Base-by-base conservation (phyloP, 2,113 vertebrate species). In the Spilogale gracilis region DNA sequence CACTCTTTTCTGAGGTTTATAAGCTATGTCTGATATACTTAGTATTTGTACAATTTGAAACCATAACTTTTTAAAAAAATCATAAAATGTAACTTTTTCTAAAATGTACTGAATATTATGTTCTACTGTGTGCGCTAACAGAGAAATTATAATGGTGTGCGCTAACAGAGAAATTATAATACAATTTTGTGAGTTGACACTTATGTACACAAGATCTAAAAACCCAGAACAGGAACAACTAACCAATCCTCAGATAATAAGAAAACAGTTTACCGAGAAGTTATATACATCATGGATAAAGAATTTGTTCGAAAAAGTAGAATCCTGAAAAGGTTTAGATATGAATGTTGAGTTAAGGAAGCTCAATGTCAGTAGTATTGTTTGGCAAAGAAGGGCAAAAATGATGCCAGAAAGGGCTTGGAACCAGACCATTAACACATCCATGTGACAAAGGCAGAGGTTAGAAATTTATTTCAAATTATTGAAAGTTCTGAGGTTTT, bases 1-100 rank as follows among this genome's bases (percentile, higher is more conserved):
- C 63, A 67, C 5, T 83, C 71, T 94, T 84, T 61, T 82, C 61
- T 97, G 88, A 89, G 43, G 9, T 67, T 16, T 94, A 54, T 87
- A 69, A 65, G 61, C 38, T 58, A 56, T 63, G 14, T 71, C 11
- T 56, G n/a, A 7, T 45, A 89, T 92, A 85, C 3, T 61, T 73
- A 69, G 4, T 89, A 78, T 52, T 27, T 83, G 9, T 3, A 20
- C 14, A 30, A 63, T 52, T 80, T 92, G 65, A 94, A 89, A 48
- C 9, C 1, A 71, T 17, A 38, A 13, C 32, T 92, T 88, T 78
- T 79, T 61, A 30, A 2, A 32, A 94, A 95, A 58, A 73, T 14
- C 21, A 69, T 65, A 63, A 93, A 79, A 61, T 89, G 3, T 63
- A 73, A 86, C 14, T 79, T 74, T 38, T 54, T 86, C 38, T 93